phyloP scores from a whole-genome alignment of 2,888 invertebrate genomes.

The Chrysolina oricalcia region DNA sequence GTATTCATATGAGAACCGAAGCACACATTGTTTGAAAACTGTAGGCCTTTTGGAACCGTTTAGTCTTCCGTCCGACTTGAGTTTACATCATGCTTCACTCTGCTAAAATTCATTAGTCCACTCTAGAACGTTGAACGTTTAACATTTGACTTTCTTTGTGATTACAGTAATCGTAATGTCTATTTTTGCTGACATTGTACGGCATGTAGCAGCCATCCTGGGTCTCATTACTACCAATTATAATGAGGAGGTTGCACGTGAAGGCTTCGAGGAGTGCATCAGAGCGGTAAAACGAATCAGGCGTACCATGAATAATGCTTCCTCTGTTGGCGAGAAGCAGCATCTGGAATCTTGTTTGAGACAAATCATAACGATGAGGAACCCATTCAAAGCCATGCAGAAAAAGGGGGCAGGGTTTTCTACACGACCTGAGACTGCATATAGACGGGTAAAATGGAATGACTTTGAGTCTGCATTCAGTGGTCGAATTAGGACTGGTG shows the following conservation, averaged over 20 bases:
- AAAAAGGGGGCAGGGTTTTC: constrained; percentile 18
- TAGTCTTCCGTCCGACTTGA: background rate
- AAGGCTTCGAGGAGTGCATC: background rate
- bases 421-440: background rate
- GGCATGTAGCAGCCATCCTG: background rate
- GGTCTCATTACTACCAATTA: background rate
- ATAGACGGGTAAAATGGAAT: constrained; percentile 27
- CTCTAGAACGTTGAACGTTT: background rate
- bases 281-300: background rate
- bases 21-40: no score
- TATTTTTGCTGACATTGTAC: background rate
- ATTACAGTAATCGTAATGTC: background rate
- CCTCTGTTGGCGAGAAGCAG: background rate
- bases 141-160: background rate
- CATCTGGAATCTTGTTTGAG: constrained; percentile 1
- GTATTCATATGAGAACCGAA: no score
- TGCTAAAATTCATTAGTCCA: background rate
- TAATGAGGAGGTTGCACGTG: background rate
- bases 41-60: no score
- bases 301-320: background rate
- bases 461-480: constrained; percentile 28
- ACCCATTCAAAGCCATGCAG: background rate
- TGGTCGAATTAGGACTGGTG: constrained; percentile 21
- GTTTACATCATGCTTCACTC: background rate
- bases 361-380: background rate